Evolutionary conservation across 2,888 invertebrate genomes (phyloP), one percentile per base, ranked within the genome.

Genomic region (Stratiomys singularior): DNA sequence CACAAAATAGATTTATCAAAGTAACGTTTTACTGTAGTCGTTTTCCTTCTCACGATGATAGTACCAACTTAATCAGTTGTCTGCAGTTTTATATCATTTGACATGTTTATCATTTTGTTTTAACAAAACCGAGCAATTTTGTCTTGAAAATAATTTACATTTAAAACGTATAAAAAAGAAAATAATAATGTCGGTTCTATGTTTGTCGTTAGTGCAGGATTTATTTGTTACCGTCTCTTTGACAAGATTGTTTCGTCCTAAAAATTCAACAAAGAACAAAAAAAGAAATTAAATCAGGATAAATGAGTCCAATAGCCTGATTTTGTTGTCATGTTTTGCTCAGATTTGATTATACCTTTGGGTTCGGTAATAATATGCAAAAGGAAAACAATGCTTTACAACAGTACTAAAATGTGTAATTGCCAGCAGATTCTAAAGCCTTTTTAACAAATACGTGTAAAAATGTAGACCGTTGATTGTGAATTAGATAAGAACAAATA

Each of bases 341-440:
- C 5, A 71, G 71, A 71, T 52, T 71, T 52, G 71, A 71, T 71
- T 15, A 71, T 27, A 25, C 47, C 60, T 74, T 74, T 74, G 74
- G 74, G 74, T 74, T 74, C 37, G 74, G 74, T 74, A 74, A 74
- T 74, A 74, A 74, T 74, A 60, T 28, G 46, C 37, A 64, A 28
- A 25, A 18, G 18, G 18, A 9, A 9, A 60, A 25, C 5, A 11
- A 28, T n/a, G 30, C 64, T 64, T 64, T n/a, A 15, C 64, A 64
- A 64, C n/a, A 21, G n/a, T 28, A 64, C 64, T 64, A 64, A 64
- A 64, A 64, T 15, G 9, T 25, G 28, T 30, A 64, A 9, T 64
- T n/a, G 15, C 2, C 9, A 4, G 27, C 25, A 30, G 28, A 11
- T 7, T 64, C 28, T 18, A 23, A 60, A 23, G 58, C 23, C 58